Evolutionary conservation across 2,888 invertebrate species (phyloP).

Genomic region (Epiperipatus broadwayi): DNA sequence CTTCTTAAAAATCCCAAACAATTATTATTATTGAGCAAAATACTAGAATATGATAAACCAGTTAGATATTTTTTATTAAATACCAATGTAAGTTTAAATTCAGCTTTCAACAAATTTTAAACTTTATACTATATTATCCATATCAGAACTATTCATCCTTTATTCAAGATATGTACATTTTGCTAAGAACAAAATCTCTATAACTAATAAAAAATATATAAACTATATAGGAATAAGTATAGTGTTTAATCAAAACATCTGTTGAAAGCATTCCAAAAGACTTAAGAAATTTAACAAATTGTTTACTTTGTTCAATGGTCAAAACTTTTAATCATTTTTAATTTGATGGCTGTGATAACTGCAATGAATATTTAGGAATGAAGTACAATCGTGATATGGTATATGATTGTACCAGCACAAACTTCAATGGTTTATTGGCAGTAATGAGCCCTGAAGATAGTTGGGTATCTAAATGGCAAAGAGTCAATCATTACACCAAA

Average conservation of each 20-base stretch:
- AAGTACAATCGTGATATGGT: conserved; percentile 90
- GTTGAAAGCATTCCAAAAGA: conserved; percentile 74
- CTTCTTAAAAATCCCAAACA: no score
- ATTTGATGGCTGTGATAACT: conserved; percentile 93
- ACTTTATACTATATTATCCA: no score
- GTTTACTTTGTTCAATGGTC: conserved; percentile 65
- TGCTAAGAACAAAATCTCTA: no score
- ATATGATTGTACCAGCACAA: conserved; percentile 89
- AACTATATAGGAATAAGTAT: no score
- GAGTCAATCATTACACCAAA: conserved; percentile 70
- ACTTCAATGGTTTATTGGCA: conserved; percentile 95
- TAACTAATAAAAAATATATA: no score
- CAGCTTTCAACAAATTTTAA: no score
- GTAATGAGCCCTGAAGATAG: conserved; percentile 93
- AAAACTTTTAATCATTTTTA: conserved; percentile 97
- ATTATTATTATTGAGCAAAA: no score
- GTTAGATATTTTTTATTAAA: no score
- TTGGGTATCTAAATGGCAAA: conserved; percentile 99
- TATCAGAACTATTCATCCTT: no score
- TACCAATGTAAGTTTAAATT: no score
- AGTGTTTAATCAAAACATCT: conserved; percentile 30
- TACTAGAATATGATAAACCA: no score
- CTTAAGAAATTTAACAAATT: conserved; percentile 58
- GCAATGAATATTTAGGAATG: conserved; percentile 87
- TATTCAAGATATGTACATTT: no score